Base-by-base conservation (phyloP, 1,140 invertebrate genomes). In the Drosophila bocki region DNA sequence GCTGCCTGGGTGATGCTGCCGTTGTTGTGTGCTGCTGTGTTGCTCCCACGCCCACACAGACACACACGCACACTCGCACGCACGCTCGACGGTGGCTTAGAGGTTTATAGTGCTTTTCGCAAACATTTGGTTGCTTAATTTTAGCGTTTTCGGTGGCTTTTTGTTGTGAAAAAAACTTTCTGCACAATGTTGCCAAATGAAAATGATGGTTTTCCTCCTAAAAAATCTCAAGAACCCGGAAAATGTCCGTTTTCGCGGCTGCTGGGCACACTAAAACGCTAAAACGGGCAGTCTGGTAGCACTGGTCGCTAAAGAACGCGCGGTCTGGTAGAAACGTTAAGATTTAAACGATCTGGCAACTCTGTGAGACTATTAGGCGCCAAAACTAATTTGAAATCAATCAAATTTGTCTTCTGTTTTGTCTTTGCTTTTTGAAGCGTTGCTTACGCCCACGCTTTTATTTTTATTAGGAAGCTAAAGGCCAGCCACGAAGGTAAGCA, bases 81-180 rank as follows among this genome's bases (percentile, higher is more conserved):
- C 48, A 61, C 53, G 41, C 57, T 41, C 37, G 58, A 65, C 47
- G 47, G 62, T 62, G 54, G 80, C 79, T 75, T 33, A 70, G 45
- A 42, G 65, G 41, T 80, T 42, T 33, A 33, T 44, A 62, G 57
- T 37, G 65, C 22, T 37, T 76, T 50, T 58, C 39, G 39, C 48
- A 70, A 62, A 65, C 81, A 74, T 80, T 83, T 45, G 75, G 75
- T 67, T 71, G 50, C 48, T 22, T 48, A 75, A 70, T 83, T 83
- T 29, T 11, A 64, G 42, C 61, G 53, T 59, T 54, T 63, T 70
- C 47, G 51, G 44, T 58, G 60, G 44, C 58, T 79, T 74, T 63
- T 67, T 82, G 58, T 48, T 57, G 56, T 75, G 60, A 76, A 76
- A 82, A 82, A 78, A 68, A 68, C 80, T 67, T 76, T 82, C 69